Evolutionary conservation across 53 echinoderm and acorn worm genomes (phyloP), one percentile per base, ranked within the genome.

Genomic region (Stichopus horrens): DNA sequence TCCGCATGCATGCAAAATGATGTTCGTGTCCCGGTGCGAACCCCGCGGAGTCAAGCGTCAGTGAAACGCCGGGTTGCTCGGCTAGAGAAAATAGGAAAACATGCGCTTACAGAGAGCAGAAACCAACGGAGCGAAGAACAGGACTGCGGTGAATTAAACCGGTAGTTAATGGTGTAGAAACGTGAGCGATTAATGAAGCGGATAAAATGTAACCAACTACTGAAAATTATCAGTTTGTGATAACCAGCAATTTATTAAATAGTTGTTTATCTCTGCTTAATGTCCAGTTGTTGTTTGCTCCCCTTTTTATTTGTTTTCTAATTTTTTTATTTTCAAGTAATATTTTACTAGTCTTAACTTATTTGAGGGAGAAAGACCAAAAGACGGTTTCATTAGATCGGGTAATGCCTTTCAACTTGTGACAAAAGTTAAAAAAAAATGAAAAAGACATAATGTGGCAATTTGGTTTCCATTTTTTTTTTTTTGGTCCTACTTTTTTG

Each of bases 121-220:
- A 9, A 55, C 56, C 56, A n/a, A 16, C 54, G 54, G 54, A 56
- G 79, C 79, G 79, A 54, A 21, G 19, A 8, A 19, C n/a, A 16
- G 8, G 20, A 79, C 79, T 53, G 56, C 79, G 54, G 79, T 18
- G 20, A 54, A 37, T 55, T 53, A 53, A 54, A 55, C 54, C 79
- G 53, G 56, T 20, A 79, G 56, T 54, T 79, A 55, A 54, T 79
- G 79, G n/a, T 7, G 54, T 79, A 79, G 53, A 55, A 79, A 79
- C 54, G n/a, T 79, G 79, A 79, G 18, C 9, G 79, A 79, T 79
- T 79, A 79, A 79, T 79, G 79, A 79, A 54, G 9, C 79, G 79
- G 54, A 16, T 79, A 79, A 79, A 79, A 79, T 23, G 79, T 56
- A 79, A 13, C 54, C 18, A 11, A 79, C 16, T 56, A 55, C 55